These are phyloP conservation scores for Scelioninae gen. 1 DNA, from an alignment of 2,888 invertebrate species.

Conservation along the genomic window DNA sequence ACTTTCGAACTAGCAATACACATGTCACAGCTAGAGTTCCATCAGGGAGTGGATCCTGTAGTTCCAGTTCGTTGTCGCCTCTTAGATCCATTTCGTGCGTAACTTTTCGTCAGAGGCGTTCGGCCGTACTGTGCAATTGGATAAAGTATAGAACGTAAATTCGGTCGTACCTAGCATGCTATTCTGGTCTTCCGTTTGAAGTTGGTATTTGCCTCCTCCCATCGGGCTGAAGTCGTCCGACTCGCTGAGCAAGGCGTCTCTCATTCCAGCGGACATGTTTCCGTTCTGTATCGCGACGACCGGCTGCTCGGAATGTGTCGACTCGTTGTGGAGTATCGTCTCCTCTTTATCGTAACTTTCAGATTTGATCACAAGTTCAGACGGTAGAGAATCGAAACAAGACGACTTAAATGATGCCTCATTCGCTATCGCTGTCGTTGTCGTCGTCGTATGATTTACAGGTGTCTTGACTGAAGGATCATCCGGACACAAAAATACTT, in stretches of 20 bases:
- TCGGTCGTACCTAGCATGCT: constrained; percentile 76
- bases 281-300: constrained; percentile 56
- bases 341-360: constrained; percentile 74
- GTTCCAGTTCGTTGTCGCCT: constrained; percentile 19
- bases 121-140: constrained; percentile 26
- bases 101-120: constrained; percentile 35
- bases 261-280: constrained; percentile 83
- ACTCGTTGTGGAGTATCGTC: constrained; percentile 67
- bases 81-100: constrained; percentile 25
- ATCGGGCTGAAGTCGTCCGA: constrained; percentile 91
- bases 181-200: constrained; percentile 91
- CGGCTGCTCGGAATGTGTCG: constrained; percentile 67
- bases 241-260: constrained; percentile 90
- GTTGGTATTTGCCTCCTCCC: constrained; percentile 88
- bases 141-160: constrained; percentile 60
- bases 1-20: constrained; percentile 86
- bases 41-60: constrained; percentile 84
- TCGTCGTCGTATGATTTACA: constrained; percentile 71
- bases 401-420: constrained; percentile 70
- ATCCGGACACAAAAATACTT: constrained; percentile 97
- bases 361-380: constrained; percentile 78
- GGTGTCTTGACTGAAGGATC: constrained; percentile 78
- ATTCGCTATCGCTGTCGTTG: constrained; percentile 66
- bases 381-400: constrained; percentile 71
- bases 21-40: constrained; percentile 93